Evolutionary conservation across 1,140 invertebrate genomes (phyloP).

Genomic region (Panulirus ornatus): DNA sequence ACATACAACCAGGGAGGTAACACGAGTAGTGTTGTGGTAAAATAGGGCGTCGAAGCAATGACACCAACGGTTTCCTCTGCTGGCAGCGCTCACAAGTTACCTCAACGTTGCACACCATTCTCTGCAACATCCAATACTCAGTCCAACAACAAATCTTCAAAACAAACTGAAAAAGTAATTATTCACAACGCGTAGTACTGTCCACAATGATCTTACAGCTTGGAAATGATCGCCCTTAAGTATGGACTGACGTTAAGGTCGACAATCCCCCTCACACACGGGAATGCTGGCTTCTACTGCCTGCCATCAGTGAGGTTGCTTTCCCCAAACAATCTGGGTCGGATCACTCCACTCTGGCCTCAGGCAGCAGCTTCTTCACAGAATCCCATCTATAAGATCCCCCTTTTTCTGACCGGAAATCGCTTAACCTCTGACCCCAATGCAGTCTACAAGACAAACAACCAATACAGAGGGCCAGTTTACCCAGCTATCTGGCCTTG

Average conservation of each 20-base stretch:
- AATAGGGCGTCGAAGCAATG: too few species aligned
- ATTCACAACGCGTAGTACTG: too few species aligned
- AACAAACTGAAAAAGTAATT: too few species aligned
- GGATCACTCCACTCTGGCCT: not conserved
- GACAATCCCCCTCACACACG: not conserved
- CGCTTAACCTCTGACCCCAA: conserved; percentile 35
- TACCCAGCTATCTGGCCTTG: conserved; percentile 3
- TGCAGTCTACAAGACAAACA: conserved; percentile 15
- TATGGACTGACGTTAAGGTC: not conserved
- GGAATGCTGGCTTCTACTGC: not conserved
- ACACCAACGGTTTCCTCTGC: too few species aligned
- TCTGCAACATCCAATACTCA: too few species aligned
- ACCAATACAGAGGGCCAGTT: not conserved
- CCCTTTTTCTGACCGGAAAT: conserved; percentile 39
- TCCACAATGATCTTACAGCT: too few species aligned
- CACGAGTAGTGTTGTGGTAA: too few species aligned
- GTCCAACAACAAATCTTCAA: too few species aligned
- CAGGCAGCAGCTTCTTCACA: not conserved
- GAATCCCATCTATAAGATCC: not conserved
- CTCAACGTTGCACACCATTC: too few species aligned
- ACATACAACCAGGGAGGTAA: too few species aligned
- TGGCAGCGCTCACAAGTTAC: too few species aligned
- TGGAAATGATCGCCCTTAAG: too few species aligned
- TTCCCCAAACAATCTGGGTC: not conserved
- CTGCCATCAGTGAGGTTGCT: not conserved